phyloP scores from a whole-genome alignment of 2,113 vertebrate species.

The Prunella himalayana region DNA sequence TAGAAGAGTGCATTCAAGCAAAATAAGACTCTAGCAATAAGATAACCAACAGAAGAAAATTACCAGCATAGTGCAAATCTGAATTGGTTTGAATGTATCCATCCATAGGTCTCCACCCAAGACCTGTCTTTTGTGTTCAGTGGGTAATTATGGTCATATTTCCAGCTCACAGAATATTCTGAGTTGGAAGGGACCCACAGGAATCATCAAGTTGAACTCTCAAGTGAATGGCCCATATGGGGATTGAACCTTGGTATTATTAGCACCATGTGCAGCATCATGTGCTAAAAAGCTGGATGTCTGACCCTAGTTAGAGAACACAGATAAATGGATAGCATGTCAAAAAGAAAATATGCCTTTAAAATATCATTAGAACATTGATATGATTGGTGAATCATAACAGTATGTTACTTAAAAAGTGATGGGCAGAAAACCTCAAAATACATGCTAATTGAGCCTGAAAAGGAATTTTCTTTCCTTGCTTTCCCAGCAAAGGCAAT shows the following conservation, averaged over 20 bases:
- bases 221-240: not conserved
- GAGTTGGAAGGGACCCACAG: not conserved
- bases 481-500: not conserved
- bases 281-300: not conserved
- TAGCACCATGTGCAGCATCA: not conserved
- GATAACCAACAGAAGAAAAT: slow-evolving; percentile 1
- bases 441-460: not conserved
- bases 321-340: not conserved
- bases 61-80: not conserved
- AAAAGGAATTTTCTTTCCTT: not conserved
- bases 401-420: not conserved
- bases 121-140: not conserved
- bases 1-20: not conserved
- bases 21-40: not conserved
- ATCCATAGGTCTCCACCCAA: not conserved
- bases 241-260: not conserved
- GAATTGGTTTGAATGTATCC: not conserved
- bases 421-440: not conserved
- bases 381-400: not conserved
- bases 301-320: not conserved
- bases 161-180: not conserved
- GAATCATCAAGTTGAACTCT: not conserved
- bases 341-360: slow-evolving; percentile 10
- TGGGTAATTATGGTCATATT: not conserved
- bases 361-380: not conserved